A percentile compares a stretch with the other conserved stretches of the same genome.
Evolutionary conservation across 2,888 invertebrate genomes (phyloP).

Genomic region (Parnassius orleans): DNA sequence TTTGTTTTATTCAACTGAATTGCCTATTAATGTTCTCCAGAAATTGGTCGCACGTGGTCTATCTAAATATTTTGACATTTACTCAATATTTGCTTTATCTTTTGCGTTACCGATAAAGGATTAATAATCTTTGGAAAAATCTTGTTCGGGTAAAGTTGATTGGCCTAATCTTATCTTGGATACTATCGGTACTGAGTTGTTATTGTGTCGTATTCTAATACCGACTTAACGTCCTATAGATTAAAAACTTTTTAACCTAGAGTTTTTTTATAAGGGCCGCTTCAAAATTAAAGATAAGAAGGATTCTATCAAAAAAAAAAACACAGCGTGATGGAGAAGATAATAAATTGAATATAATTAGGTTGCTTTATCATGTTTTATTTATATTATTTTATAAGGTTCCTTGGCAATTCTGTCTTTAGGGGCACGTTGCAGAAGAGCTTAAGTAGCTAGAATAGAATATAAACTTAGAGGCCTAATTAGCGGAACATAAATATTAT

Average conservation of each 20-base stretch:
- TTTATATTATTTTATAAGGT: background rate
- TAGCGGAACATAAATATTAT: no score
- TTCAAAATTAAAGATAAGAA: constrained; percentile 20
- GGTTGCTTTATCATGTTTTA: constrained; percentile 5
- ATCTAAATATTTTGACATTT: constrained; percentile 23
- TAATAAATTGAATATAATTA: constrained; percentile 17
- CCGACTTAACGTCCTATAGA: constrained; percentile 14
- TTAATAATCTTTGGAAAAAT: constrained; percentile 44
- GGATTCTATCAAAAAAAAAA: constrained; percentile 6
- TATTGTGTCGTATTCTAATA: constrained; percentile 30
- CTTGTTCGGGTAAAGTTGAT: constrained; percentile 41
- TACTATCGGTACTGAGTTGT: constrained; percentile 38
- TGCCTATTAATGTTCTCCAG: no score
- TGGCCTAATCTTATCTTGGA: constrained; percentile 57
- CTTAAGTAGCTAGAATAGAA: no score
- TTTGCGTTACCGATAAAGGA: constrained; percentile 39
- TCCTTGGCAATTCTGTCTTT: no score
- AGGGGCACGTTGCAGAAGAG: no score
- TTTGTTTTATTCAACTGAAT: no score
- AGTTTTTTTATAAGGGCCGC: constrained; percentile 11
- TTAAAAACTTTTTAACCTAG: constrained; percentile 15
- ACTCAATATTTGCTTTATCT: constrained; percentile 35
- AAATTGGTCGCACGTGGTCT: no score
- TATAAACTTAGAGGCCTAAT: no score
- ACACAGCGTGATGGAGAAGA: constrained; percentile 19